Percentiles rank a stretch among this genome's conserved stretches.
Evolutionary conservation across 2,797 vertebrate species (phyloP).

Genomic region (Pterois miles): DNA sequence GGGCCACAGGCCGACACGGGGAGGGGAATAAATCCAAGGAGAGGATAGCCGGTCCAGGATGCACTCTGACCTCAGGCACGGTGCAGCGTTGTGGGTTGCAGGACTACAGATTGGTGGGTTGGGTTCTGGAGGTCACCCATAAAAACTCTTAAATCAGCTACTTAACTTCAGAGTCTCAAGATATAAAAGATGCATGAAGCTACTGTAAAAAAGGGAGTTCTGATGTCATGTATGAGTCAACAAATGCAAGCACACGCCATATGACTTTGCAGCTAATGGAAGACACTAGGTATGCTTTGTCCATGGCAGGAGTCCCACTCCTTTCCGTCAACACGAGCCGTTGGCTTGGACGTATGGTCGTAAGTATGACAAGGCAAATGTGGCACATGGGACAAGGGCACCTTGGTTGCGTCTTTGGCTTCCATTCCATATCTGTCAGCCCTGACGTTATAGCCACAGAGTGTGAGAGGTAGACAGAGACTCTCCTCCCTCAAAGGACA

Average conservation of each 20-base stretch:
- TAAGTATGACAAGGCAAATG: conserved; percentile 38
- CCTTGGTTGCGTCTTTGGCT: conserved; percentile 53
- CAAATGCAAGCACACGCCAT: neutral
- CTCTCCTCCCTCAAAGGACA: conserved; percentile 65
- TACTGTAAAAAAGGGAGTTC: neutral
- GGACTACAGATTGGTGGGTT: neutral
- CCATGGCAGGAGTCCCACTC: conserved; percentile 15
- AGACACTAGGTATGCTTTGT: neutral
- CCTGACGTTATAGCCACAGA: conserved; percentile 52
- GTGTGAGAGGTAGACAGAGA: conserved; percentile 45
- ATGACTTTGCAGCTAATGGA: conserved; percentile 18
- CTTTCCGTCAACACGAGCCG: conserved; percentile 3
- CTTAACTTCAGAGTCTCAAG: neutral
- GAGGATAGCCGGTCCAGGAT: conserved; percentile 17
- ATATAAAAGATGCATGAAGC: neutral
- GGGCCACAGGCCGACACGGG: conserved; percentile 56
- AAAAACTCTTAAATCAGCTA: conserved; percentile 23
- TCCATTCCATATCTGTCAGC: conserved; percentile 38
- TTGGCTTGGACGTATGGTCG: conserved; percentile 9
- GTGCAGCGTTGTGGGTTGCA: neutral
- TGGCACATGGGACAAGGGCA: conserved; percentile 61
- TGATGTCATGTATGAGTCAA: neutral
- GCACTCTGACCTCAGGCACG: conserved; percentile 51
- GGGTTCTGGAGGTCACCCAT: conserved; percentile 7
- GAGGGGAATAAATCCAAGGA: conserved; percentile 69